A percentile compares a stretch with the other conserved stretches of the same genome.
These are phyloP conservation scores for Naja naja DNA, from an alignment of 2,113 vertebrate genomes.

Conservation along the genomic window DNA sequence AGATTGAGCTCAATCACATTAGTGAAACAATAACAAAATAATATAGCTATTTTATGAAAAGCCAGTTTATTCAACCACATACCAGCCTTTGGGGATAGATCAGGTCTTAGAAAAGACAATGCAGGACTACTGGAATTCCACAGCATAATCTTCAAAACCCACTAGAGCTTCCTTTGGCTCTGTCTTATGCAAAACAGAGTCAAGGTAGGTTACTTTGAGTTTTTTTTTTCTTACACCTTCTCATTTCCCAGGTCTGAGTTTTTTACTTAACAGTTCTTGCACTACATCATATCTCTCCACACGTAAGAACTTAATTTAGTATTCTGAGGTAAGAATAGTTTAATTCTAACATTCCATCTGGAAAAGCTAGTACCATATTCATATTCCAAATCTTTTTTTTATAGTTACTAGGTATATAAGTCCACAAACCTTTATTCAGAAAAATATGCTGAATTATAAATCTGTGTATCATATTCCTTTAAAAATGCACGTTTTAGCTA, in stretches of 20 bases:
- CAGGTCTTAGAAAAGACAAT: neutral
- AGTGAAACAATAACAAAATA: neutral
- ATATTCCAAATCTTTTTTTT: constrained; percentile 9
- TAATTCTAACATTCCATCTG: constrained; percentile 8
- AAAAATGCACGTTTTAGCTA: neutral
- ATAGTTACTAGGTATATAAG: constrained; percentile 10
- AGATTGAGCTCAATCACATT: neutral
- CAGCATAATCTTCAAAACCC: neutral
- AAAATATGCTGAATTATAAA: neutral
- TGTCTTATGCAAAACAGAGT: neutral
- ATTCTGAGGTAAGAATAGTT: neutral
- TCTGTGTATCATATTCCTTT: neutral
- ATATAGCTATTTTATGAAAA: neutral
- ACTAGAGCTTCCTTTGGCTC: neutral
- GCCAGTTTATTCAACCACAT: neutral
- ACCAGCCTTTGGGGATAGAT: neutral
- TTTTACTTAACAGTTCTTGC: neutral
- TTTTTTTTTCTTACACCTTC: neutral
- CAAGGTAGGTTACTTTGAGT: neutral
- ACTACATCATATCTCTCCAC: neutral
- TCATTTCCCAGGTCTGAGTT: neutral
- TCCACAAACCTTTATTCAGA: constrained; percentile 19
- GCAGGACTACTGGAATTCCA: neutral
- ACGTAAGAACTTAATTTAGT: neutral
- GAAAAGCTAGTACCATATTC: rapidly evolving